A percentile compares a stretch with the other conserved stretches of the same genome.
phyloP scores from a whole-genome alignment of 2,113 vertebrate species.

The Urocolius indicus region DNA sequence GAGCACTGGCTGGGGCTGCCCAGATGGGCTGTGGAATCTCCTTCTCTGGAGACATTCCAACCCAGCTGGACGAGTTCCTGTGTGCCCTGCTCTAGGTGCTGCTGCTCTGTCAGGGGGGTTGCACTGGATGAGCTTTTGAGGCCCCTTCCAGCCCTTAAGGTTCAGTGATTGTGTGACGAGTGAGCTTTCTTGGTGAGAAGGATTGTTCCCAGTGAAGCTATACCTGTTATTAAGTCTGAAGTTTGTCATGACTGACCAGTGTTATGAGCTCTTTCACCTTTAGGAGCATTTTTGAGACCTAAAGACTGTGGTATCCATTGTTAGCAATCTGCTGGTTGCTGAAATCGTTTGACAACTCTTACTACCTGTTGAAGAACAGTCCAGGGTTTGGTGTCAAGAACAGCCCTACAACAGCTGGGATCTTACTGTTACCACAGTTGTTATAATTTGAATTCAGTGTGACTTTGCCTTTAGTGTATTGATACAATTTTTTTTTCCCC shows the following conservation, averaged over 20 bases:
- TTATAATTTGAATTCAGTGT: background rate
- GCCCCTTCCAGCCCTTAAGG: too few species aligned
- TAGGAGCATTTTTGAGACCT: accelerated
- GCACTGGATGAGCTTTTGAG: too few species aligned
- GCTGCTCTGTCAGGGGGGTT: too few species aligned
- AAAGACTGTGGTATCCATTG: accelerated
- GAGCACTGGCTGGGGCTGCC: too few species aligned
- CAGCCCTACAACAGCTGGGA: background rate
- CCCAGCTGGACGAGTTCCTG: too few species aligned
- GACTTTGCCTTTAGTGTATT: background rate
- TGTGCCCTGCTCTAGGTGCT: too few species aligned
- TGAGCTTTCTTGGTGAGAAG: background rate
- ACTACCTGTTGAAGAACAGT: background rate
- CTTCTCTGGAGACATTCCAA: too few species aligned
- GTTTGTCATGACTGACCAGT: background rate
- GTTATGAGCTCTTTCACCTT: background rate
- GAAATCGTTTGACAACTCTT: background rate
- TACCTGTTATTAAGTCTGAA: background rate
- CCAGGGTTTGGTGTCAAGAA: background rate
- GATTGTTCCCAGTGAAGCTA: background rate
- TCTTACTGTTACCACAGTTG: background rate
- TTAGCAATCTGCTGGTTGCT: background rate
- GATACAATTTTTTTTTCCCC: background rate
- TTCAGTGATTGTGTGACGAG: background rate
- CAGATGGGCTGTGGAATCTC: too few species aligned